Percentiles rank a stretch among this genome's conserved stretches.
phyloP scores from a whole-genome alignment of 2,797 vertebrate species.

The Aratinga solstitialis region DNA sequence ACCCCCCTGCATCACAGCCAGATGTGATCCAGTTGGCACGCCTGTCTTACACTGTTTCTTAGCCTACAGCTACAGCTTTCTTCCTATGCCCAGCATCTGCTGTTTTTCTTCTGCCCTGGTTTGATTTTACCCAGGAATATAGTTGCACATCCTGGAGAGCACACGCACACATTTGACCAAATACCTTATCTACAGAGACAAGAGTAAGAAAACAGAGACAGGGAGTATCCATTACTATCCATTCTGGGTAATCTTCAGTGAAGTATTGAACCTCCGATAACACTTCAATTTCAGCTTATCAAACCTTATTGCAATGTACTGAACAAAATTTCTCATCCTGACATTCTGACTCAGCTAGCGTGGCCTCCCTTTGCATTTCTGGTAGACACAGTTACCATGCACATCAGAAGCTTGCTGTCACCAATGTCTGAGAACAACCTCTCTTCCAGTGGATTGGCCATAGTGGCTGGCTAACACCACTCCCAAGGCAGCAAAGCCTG shows the following conservation, averaged over 20 bases:
- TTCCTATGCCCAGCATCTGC: background rate
- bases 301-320: background rate
- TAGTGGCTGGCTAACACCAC: background rate
- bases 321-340: background rate
- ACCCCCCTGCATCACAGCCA: background rate
- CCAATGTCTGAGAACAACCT: background rate
- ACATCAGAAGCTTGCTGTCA: background rate
- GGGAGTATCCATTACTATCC: background rate
- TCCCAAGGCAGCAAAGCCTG: background rate
- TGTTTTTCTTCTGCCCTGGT: background rate
- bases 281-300: background rate
- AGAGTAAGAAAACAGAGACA: background rate
- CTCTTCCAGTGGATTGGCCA: background rate
- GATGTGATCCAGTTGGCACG: background rate
- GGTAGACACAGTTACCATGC: accelerated
- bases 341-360: background rate
- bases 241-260: background rate
- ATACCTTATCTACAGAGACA: conserved; percentile 1
- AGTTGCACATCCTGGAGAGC: background rate
- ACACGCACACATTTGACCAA: conserved; percentile 16
- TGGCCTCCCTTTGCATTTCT: background rate
- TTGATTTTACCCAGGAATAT: background rate
- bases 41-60: background rate
- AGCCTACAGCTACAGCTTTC: background rate
- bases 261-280: background rate